These are phyloP conservation scores for Chrysolina haemoptera DNA, from an alignment of 2,888 invertebrate species.

Conservation along the genomic window DNA sequence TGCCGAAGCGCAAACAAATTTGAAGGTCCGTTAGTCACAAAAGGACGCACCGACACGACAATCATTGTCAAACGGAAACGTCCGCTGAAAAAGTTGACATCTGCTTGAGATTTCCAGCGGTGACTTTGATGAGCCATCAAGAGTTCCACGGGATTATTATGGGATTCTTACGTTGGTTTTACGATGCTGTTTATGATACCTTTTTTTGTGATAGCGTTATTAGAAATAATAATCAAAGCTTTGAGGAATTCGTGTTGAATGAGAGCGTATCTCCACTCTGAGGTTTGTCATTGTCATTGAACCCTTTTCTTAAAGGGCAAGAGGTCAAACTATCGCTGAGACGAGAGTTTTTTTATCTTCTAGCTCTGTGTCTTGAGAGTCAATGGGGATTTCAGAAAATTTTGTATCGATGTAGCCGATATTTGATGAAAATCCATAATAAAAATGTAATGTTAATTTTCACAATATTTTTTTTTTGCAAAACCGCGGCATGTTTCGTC, in stretches of 20 bases:
- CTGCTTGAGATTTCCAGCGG: constrained; percentile 45
- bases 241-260: background rate
- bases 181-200: background rate
- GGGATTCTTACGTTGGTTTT: constrained; percentile 11
- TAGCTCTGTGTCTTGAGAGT: no score
- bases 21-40: constrained; percentile 9
- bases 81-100: constrained; percentile 36
- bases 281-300: background rate
- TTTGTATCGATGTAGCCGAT: no score
- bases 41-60: background rate
- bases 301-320: no score
- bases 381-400: no score
- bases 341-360: background rate
- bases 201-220: background rate
- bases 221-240: constrained; percentile 8
- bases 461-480: no score
- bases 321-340: background rate
- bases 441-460: no score
- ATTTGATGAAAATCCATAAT: no score
- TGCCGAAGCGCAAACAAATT: constrained; percentile 4
- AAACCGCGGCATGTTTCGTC: no score
- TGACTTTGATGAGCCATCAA: constrained; percentile 46
- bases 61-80: constrained; percentile 8
- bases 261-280: background rate
- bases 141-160: background rate